These are phyloP conservation scores for Drosophila serrata DNA, from an alignment of 1,140 invertebrate species.

Conservation along the genomic window DNA sequence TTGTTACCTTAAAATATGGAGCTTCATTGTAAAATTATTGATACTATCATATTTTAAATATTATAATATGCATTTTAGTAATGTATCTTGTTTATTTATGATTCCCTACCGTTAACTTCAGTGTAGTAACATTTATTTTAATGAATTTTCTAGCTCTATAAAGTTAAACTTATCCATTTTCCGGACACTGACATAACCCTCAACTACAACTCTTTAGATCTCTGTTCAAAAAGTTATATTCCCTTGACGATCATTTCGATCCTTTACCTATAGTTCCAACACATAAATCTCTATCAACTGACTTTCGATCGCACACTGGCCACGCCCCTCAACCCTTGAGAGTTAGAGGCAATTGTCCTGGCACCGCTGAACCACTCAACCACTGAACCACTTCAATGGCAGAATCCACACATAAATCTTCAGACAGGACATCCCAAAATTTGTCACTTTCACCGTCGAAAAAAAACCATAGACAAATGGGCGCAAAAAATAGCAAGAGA, in stretches of 20 bases:
- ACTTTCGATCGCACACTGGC: slow-evolving; percentile 54
- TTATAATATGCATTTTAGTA: no score
- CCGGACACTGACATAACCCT: not conserved
- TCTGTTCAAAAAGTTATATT: not conserved
- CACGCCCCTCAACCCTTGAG: slow-evolving; percentile 71
- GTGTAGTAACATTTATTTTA: not conserved
- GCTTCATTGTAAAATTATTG: no score
- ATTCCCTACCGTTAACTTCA: not conserved
- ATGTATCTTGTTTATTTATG: not conserved
- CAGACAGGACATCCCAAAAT: slow-evolving; percentile 57
- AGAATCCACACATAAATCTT: slow-evolving; percentile 63
- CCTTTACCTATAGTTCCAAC: not conserved
- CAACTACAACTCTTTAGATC: not conserved
- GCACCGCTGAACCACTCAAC: slow-evolving; percentile 41
- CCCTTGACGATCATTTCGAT: slow-evolving; percentile 23
- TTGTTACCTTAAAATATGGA: not conserved
- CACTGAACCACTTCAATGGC: slow-evolving; percentile 75
- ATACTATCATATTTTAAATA: not conserved
- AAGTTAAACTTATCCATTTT: not conserved
- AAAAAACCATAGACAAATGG: slow-evolving; percentile 69
- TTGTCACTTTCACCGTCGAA: slow-evolving; percentile 70
- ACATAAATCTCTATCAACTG: slow-evolving; percentile 56
- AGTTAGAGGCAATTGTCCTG: not conserved
- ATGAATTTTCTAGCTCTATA: not conserved
- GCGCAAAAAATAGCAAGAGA: slow-evolving; percentile 38